phyloP scores from a whole-genome alignment of 2,797 vertebrate genomes.

The Siniperca obscura region DNA sequence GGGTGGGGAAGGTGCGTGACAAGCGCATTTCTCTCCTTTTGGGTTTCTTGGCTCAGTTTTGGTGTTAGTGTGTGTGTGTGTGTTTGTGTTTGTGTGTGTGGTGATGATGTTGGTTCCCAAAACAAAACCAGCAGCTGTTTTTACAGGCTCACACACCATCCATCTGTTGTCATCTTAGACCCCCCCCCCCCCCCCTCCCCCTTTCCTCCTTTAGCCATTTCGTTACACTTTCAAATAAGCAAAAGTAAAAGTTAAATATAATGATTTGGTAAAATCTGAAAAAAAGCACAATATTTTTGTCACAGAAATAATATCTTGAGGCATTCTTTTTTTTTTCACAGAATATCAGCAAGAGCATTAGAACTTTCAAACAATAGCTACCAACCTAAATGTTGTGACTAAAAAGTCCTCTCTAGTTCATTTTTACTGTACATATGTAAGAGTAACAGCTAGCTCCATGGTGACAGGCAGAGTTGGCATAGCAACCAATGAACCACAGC shows the following conservation, averaged over 20 bases:
- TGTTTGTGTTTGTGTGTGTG: constrained; percentile 21
- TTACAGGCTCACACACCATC: constrained; percentile 56
- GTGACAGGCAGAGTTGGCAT: constrained; percentile 22
- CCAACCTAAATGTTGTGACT: not conserved
- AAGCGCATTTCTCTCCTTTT: constrained; percentile 61
- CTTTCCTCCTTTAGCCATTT: constrained; percentile 23
- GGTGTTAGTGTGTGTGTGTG: constrained; percentile 19
- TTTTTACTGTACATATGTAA: not conserved
- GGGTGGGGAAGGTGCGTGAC: constrained; percentile 72
- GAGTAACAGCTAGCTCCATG: not conserved
- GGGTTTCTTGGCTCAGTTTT: constrained; percentile 47
- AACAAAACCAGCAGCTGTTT: constrained; percentile 78
- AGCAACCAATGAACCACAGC: constrained; percentile 9
- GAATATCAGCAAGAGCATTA: not conserved
- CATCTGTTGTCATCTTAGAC: constrained; percentile 53
- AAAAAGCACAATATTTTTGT: not conserved
- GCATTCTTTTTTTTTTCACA: not conserved
- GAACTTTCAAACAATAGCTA: not conserved
- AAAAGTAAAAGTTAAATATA: not conserved
- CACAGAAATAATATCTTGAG: not conserved
- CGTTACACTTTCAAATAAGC: constrained; percentile 34
- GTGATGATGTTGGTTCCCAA: constrained; percentile 65
- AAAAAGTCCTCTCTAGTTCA: not conserved
- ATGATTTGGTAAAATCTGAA: not conserved
- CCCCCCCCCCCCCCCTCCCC: not conserved